Evolutionary conservation across 2,113 vertebrate species (phyloP).

Genomic region (Phylloscopus whistleri): DNA sequence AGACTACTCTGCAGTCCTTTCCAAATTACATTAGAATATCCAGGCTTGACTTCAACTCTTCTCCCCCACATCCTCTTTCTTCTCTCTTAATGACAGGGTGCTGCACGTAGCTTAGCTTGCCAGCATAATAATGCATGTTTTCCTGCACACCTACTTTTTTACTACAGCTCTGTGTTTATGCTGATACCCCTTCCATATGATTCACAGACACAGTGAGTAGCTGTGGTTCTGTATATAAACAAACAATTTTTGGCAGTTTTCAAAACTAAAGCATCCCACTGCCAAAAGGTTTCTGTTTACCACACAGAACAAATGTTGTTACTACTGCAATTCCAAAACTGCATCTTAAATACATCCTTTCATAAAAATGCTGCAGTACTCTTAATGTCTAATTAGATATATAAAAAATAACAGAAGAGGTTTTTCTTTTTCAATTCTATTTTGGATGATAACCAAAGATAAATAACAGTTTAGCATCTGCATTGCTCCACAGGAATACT

Average conservation of each 20-base stretch:
- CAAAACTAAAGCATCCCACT: slow-evolving; percentile 63
- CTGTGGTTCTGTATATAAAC: slow-evolving; percentile 67
- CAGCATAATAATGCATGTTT: slow-evolving; percentile 11
- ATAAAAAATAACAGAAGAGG: slow-evolving; percentile 9
- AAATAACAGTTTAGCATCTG: slow-evolving; percentile 66
- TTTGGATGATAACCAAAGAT: slow-evolving; percentile 60
- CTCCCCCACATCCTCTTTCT: not conserved
- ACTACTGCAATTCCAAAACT: slow-evolving; percentile 67
- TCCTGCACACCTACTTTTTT: slow-evolving; percentile 3
- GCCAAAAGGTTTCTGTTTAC: slow-evolving; percentile 76
- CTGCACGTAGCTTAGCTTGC: not conserved
- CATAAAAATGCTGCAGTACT: slow-evolving; percentile 47
- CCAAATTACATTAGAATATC: slow-evolving; percentile 62
- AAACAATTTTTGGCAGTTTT: slow-evolving; percentile 74
- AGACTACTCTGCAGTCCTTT: slow-evolving; percentile 68
- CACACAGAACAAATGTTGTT: slow-evolving; percentile 72
- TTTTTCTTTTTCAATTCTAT: slow-evolving; percentile 57
- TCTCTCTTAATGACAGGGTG: not conserved
- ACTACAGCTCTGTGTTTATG: not conserved
- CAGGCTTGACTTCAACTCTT: slow-evolving; percentile 16
- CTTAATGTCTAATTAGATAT: slow-evolving; percentile 70
- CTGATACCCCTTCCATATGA: slow-evolving; percentile 20
- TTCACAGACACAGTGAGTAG: slow-evolving; percentile 25
- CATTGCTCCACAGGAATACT: slow-evolving; percentile 30
- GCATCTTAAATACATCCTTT: slow-evolving; percentile 70